Evolutionary conservation across 2,797 vertebrate species (phyloP).

Genomic region (Decapterus maruadsi): DNA sequence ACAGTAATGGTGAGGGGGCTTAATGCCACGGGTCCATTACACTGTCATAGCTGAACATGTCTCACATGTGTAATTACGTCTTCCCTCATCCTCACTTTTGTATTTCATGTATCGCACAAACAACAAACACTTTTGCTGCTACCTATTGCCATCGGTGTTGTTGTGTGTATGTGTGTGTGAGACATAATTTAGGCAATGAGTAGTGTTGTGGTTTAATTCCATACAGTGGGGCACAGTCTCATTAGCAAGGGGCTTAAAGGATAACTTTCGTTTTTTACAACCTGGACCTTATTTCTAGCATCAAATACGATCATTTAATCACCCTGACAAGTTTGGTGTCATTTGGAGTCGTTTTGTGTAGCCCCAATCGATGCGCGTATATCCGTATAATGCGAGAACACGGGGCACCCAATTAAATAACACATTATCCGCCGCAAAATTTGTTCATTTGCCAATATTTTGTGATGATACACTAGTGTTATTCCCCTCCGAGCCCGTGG

Average conservation of each 20-base stretch:
- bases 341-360: too few relatives aligned
- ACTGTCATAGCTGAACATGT: slow-evolving; percentile 3
- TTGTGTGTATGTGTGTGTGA: slow-evolving; percentile 59
- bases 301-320: too few relatives aligned
- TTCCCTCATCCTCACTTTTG: not conserved
- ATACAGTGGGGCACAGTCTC: slow-evolving; percentile 71
- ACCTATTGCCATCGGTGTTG: slow-evolving; percentile 41
- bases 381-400: too few relatives aligned
- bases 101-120: slow-evolving; percentile 12
- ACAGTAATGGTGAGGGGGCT: slow-evolving; percentile 3
- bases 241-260: slow-evolving; percentile 75
- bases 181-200: slow-evolving; percentile 61
- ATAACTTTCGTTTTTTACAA: too few relatives aligned
- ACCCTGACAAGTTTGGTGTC: too few relatives aligned
- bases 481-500: too few relatives aligned
- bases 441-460: too few relatives aligned
- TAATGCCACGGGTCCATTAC: slow-evolving; percentile 1
- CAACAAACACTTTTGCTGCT: slow-evolving; percentile 33
- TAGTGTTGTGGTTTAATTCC: slow-evolving; percentile 71
- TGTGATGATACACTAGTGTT: too few relatives aligned
- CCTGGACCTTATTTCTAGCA: too few relatives aligned
- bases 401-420: too few relatives aligned
- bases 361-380: too few relatives aligned
- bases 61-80: slow-evolving; percentile 1
- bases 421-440: too few relatives aligned